Base-by-base conservation (phyloP, 2,113 vertebrate genomes). In the Chrysemys picta region DNA sequence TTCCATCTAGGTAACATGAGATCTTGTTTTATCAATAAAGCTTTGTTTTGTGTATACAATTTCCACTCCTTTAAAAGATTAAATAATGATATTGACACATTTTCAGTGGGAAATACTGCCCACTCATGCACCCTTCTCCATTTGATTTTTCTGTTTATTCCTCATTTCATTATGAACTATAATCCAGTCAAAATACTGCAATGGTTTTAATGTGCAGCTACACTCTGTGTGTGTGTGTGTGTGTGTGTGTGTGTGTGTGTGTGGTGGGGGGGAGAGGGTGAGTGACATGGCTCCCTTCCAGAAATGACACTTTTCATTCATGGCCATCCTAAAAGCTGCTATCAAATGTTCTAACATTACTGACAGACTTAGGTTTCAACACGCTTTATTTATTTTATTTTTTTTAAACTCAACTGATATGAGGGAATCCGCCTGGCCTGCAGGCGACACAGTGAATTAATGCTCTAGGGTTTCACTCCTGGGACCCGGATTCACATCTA, bases 221-320 rank as follows among this genome's bases (percentile, higher is more conserved):
- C 42, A 82, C 27, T 72, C 62, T 17, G 21, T 1, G 2, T 92
- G 75, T 82, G 38, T 42, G 38, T n/a, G n/a, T n/a, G n/a, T n/a
- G n/a, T n/a, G n/a, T n/a, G n/a, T n/a, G n/a, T n/a, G n/a, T n/a
- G n/a, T n/a, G n/a, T n/a, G n/a, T n/a, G n/a, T n/a, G n/a, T n/a
- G n/a, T n/a, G n/a, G n/a, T n/a, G n/a, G 42, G 42, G 42, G 42
- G 42, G 42, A 4, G 69, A 81, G 2, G 90, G 78, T 84, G 53
- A 84, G 84, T 42, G 90, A 90, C 80, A 90, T 95, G 94, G 88
- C 90, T 94, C 87, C 82, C 54, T 97, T 97, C 95, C 89, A 95
- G 85, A 94, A 90, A 14, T 83, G 81, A 93, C 88, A 93, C 52
- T 75, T 91, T 89, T 88, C 56, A 93, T 82, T 90, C 38, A 80